Evolutionary conservation across 2,797 vertebrate species (phyloP).

Genomic region (Perodicticus potto): DNA sequence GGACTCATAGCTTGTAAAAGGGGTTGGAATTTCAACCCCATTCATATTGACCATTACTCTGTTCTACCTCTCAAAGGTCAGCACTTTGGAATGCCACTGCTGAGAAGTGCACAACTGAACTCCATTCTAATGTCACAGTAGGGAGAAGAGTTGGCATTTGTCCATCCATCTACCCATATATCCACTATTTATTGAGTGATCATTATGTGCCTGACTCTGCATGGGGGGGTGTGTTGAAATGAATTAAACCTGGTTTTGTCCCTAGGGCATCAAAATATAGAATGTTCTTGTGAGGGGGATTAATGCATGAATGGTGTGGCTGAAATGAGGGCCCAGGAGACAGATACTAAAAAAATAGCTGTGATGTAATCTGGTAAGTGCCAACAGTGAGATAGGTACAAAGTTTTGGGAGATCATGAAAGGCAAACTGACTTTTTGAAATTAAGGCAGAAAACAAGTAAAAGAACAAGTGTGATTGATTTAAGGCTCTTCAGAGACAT

Average conservation of each 20-base stretch:
- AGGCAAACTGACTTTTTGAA: slow-evolving; percentile 70
- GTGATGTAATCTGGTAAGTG: not conserved
- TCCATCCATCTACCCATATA: not conserved
- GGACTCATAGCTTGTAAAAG: not conserved
- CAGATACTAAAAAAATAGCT: slow-evolving; percentile 15
- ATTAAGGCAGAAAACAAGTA: slow-evolving; percentile 53
- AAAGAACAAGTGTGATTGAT: slow-evolving; percentile 64
- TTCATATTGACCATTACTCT: not conserved
- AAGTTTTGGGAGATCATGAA: slow-evolving; percentile 40
- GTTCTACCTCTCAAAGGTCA: not conserved
- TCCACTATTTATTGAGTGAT: not conserved
- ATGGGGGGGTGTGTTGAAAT: not conserved
- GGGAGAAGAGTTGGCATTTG: not conserved
- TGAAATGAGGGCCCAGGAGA: not conserved
- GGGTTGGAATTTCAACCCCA: not conserved
- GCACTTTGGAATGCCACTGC: not conserved
- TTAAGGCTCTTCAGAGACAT: slow-evolving; percentile 67
- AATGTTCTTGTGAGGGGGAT: not conserved
- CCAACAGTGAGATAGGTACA: slow-evolving; percentile 23
- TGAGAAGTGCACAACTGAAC: not conserved
- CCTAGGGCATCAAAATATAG: not conserved
- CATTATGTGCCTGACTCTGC: not conserved
- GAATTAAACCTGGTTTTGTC: slow-evolving; percentile 30
- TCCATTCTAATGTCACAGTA: not conserved
- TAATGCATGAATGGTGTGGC: not conserved